These are phyloP conservation scores for Cairina moschata DNA, from an alignment of 2,113 vertebrate genomes.

Conservation along the genomic window DNA sequence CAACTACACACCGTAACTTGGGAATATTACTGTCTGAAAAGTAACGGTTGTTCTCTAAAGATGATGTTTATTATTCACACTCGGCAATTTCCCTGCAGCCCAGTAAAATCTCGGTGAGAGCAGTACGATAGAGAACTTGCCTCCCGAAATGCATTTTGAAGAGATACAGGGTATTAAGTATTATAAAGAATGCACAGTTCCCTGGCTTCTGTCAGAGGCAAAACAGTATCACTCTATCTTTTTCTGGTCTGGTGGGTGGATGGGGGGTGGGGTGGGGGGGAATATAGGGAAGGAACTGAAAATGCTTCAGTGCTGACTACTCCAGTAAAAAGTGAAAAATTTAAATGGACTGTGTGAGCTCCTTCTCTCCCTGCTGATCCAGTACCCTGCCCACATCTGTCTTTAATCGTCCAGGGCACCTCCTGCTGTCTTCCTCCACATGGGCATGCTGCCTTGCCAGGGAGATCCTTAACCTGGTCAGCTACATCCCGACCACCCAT, in stretches of 20 bases:
- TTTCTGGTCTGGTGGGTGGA: accelerated
- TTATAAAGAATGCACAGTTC: background rate
- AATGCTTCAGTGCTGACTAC: background rate
- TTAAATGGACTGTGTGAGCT: background rate
- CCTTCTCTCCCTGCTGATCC: background rate
- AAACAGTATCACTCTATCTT: background rate
- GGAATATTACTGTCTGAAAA: slow-evolving; percentile 65
- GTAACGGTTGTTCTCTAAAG: slow-evolving; percentile 41
- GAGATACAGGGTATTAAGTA: background rate
- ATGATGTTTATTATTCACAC: slow-evolving; percentile 37
- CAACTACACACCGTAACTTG: slow-evolving; percentile 54
- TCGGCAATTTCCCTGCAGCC: background rate
- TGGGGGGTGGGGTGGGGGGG: accelerated
- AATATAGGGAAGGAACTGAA: background rate
- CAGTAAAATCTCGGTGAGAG: slow-evolving; percentile 26
- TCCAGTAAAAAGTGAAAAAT: background rate
- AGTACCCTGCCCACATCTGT: background rate
- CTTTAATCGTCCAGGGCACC: slow-evolving; percentile 61
- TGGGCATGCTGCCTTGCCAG: background rate
- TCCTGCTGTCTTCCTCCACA: slow-evolving; percentile 58
- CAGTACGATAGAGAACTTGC: background rate
- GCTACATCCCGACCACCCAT: background rate
- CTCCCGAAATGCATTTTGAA: slow-evolving; percentile 15
- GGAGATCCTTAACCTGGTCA: background rate
- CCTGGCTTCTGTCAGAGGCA: background rate